Evolutionary conservation across 2,113 vertebrate species (phyloP).

Genomic region (Agapornis roseicollis): DNA sequence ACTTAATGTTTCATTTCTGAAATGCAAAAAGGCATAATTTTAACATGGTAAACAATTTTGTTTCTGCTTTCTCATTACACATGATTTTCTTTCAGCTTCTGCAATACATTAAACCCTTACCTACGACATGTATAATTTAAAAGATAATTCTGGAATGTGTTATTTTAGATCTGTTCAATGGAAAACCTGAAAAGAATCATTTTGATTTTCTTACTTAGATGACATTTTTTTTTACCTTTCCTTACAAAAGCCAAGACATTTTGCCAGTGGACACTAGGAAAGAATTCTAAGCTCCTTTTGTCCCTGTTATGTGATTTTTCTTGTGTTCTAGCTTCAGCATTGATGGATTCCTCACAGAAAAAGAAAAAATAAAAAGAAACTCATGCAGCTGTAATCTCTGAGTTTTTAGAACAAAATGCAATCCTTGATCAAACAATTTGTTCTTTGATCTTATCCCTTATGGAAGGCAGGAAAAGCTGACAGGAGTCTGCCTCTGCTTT

Average conservation of each 20-base stretch:
- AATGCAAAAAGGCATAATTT: constrained; percentile 9
- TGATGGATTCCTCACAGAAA: constrained; percentile 26
- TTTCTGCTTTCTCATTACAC: not conserved
- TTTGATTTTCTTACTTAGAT: not conserved
- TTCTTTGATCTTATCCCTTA: constrained; percentile 59
- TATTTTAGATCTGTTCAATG: not conserved
- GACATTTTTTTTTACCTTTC: not conserved
- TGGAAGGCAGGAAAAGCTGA: not conserved
- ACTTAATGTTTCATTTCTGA: not conserved
- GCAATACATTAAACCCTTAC: not conserved
- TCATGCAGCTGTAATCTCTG: not conserved
- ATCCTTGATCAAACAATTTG: constrained; percentile 40
- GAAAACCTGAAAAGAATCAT: not conserved
- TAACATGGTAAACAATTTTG: constrained; percentile 5
- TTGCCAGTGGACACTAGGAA: not conserved
- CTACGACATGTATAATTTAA: not conserved
- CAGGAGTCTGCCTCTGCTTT: constrained; percentile 42
- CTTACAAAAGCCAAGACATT: not conserved
- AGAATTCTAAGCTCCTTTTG: not conserved
- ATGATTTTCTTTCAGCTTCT: not conserved
- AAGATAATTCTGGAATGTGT: not conserved
- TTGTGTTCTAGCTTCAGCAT: not conserved
- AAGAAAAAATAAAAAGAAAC: not conserved
- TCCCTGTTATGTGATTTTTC: not conserved
- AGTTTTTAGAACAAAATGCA: constrained; percentile 51